These are phyloP conservation scores for Phaethon lepturus DNA, from an alignment of 2,113 vertebrate genomes.

Conservation along the genomic window DNA sequence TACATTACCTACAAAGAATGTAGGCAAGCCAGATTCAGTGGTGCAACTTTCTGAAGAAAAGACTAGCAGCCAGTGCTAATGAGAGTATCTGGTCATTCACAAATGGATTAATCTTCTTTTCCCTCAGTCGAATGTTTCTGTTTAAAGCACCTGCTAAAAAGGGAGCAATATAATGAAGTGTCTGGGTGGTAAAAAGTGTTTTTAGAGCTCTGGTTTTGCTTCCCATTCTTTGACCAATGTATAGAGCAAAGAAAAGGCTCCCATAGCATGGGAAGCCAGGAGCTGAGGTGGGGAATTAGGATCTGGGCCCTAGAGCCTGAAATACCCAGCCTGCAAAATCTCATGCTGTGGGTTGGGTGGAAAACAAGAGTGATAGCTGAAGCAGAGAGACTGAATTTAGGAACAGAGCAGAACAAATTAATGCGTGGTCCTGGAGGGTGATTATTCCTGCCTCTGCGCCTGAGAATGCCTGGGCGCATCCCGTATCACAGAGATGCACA, in stretches of 20 bases:
- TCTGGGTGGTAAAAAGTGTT: neutral
- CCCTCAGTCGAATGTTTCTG: neutral
- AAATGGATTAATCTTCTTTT: conserved; percentile 25
- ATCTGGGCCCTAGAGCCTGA: neutral
- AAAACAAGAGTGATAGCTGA: neutral
- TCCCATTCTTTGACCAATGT: neutral
- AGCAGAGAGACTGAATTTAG: neutral
- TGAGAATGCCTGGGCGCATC: neutral
- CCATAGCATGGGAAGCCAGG: neutral
- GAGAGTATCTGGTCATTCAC: conserved; percentile 37
- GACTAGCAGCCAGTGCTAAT: neutral
- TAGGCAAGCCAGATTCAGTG: conserved; percentile 39
- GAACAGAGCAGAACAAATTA: conserved; percentile 14
- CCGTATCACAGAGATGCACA: neutral
- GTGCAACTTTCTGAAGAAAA: conserved; percentile 16
- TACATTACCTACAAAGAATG: conserved; percentile 56
- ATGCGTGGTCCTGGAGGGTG: neutral
- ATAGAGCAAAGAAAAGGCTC: neutral
- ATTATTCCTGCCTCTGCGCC: neutral
- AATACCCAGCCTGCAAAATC: neutral
- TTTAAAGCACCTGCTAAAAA: conserved; percentile 33
- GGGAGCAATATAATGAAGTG: neutral
- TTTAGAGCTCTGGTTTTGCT: neutral
- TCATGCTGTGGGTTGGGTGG: neutral
- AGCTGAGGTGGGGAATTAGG: neutral